Evolutionary conservation across 2,888 invertebrate genomes (phyloP).

Genomic region (Cryptophagus acutangulus): DNA sequence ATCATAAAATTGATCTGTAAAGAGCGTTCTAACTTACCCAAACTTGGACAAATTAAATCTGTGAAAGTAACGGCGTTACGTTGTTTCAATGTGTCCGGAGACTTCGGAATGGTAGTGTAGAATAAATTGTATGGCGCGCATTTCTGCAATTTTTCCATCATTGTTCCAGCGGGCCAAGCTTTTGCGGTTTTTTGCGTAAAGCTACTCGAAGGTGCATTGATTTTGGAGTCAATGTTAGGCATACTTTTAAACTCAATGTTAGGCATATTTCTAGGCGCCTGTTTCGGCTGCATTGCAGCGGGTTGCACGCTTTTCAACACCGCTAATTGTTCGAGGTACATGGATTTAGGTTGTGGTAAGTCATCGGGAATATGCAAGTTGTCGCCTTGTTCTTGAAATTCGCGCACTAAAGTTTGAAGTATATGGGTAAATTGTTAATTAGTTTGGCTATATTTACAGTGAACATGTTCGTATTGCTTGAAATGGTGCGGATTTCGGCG

Average conservation of each 20-base stretch:
- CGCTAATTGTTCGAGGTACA: slow-evolving; percentile 61
- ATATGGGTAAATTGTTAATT: not conserved
- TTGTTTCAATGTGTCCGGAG: slow-evolving; percentile 59
- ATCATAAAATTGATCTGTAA: slow-evolving; percentile 94
- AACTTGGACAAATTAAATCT: slow-evolving; percentile 72
- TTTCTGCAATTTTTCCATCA: slow-evolving; percentile 61
- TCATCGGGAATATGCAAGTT: slow-evolving; percentile 54
- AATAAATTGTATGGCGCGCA: slow-evolving; percentile 72
- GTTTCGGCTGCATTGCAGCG: not conserved
- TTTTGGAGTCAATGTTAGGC: no score
- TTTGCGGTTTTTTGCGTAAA: no score
- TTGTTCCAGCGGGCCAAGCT: no score
- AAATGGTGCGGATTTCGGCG: slow-evolving; percentile 82
- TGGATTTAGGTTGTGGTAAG: slow-evolving; percentile 49
- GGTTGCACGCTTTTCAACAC: slow-evolving; percentile 42
- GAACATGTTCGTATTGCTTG: slow-evolving; percentile 72
- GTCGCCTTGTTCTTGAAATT: slow-evolving; percentile 52
- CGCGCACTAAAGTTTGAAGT: not conserved
- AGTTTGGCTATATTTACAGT: slow-evolving; percentile 59
- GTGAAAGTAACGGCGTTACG: slow-evolving; percentile 57
- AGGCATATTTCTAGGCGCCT: not conserved
- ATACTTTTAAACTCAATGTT: not conserved
- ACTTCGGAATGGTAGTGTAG: slow-evolving; percentile 65
- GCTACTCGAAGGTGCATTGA: no score
- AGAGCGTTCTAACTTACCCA: slow-evolving; percentile 68